Conservation (phyloP, 2,113 vertebrate genomes). For the Cichladusa arquata region DNA sequence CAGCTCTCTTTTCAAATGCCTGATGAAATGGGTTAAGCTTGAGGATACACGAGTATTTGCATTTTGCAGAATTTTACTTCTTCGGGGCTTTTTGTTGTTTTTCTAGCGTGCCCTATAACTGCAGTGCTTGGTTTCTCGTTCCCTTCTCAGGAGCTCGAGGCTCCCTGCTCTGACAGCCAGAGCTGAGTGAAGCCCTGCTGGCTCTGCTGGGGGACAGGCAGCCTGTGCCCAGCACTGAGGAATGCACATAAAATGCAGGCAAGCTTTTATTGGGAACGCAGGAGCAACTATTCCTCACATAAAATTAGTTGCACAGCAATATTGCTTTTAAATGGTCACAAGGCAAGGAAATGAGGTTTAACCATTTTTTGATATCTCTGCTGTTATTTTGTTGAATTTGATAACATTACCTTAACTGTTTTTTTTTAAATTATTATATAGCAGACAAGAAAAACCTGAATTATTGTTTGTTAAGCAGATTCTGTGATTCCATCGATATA, state of each 20-base stretch:
- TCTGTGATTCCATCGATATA: conserved; percentile 26
- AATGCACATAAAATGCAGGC: conserved; percentile 74
- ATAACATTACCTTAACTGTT: not conserved
- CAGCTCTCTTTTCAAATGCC: not conserved
- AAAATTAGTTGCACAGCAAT: conserved; percentile 67
- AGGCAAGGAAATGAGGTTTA: conserved; percentile 62
- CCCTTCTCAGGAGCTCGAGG: not conserved
- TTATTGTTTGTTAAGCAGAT: conserved; percentile 51
- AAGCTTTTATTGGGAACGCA: conserved; percentile 59
- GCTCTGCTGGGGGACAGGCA: not conserved
- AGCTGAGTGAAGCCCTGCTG: not conserved
- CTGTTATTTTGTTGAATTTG: conserved; percentile 12
- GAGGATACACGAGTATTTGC: not conserved
- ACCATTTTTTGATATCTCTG: conserved; percentile 48
- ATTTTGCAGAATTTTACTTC: not conserved
- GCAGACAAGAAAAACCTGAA: conserved; percentile 29
- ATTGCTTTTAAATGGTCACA: conserved; percentile 63
- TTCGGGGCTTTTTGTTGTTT: not conserved
- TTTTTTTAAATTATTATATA: not conserved
- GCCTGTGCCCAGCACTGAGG: conserved; percentile 58
- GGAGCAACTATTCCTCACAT: conserved; percentile 50
- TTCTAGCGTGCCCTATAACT: not conserved
- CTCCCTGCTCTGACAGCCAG: not conserved
- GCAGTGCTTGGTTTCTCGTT: not conserved
- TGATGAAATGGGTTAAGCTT: not conserved